Conservation (phyloP, 1,140 invertebrate species). For the Nixonia krombeini region DNA sequence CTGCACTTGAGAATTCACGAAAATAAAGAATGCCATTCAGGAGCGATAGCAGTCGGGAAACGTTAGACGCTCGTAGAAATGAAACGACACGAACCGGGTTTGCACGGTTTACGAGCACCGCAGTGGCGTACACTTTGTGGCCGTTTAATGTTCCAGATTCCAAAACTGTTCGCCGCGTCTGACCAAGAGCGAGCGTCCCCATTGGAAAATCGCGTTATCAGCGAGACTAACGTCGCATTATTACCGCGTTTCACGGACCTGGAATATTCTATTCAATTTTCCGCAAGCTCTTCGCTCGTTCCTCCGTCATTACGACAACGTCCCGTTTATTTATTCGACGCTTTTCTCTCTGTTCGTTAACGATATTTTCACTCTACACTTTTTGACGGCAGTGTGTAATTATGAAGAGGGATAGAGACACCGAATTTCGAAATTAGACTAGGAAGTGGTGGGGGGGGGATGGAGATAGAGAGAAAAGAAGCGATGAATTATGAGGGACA, state of each 20-base stretch:
- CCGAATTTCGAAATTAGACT: too few relatives aligned
- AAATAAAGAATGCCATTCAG: conserved; percentile 50
- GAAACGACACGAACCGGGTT: conserved; percentile 46
- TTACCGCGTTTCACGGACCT: not conserved
- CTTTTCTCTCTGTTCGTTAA: too few relatives aligned
- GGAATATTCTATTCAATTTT: not conserved
- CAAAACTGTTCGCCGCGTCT: not conserved
- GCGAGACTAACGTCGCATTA: not conserved
- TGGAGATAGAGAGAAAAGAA: not conserved
- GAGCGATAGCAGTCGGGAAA: conserved; percentile 41
- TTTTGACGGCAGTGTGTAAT: too few relatives aligned
- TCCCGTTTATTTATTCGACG: too few relatives aligned
- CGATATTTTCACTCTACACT: too few relatives aligned
- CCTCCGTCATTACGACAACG: too few relatives aligned
- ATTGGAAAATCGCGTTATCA: not conserved
- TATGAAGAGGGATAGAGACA: too few relatives aligned
- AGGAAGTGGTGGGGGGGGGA: too few relatives aligned
- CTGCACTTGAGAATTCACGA: conserved; percentile 4
- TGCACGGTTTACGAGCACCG: conserved; percentile 50
- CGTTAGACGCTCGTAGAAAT: conserved; percentile 43
- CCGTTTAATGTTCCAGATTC: conserved; percentile 51
- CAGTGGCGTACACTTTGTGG: conserved; percentile 38
- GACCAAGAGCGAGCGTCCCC: not conserved
- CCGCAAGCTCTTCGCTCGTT: too few relatives aligned
- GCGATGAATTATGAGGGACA: conserved; percentile 6